phyloP scores from a whole-genome alignment of 35 echinoderm and acorn worm genomes.

The Heliocidaris tuberculata region DNA sequence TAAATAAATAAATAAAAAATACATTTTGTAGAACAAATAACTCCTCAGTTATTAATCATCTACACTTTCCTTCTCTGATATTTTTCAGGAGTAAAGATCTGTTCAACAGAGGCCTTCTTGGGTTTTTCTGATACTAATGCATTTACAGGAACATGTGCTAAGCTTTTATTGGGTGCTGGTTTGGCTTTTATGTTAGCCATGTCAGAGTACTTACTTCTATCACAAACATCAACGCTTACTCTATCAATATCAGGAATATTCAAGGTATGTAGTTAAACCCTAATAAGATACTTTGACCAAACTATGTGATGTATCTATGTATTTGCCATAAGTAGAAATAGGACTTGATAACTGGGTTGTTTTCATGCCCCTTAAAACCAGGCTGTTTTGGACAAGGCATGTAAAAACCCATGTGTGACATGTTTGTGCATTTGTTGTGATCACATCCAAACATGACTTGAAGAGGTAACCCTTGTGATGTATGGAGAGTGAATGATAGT shows the following conservation, averaged over 20 bases:
- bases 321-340: background rate
- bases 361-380: background rate
- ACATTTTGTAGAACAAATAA: too few relatives aligned
- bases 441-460: background rate
- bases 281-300: background rate
- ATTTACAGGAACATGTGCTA: slow-evolving; percentile 52
- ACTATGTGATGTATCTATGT: background rate
- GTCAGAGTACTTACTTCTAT: slow-evolving; percentile 87
- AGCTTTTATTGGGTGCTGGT: slow-evolving; percentile 60
- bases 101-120: slow-evolving; percentile 67
- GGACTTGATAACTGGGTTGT: background rate
- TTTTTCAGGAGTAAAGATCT: slow-evolving; percentile 63
- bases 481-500: too few relatives aligned
- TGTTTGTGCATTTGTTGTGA: background rate
- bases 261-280: slow-evolving; percentile 62
- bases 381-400: background rate
- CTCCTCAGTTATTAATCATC: too few relatives aligned
- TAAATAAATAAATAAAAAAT: too few relatives aligned
- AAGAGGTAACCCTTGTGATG: too few relatives aligned
- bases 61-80: background rate
- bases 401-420: background rate
- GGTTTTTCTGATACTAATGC: slow-evolving; percentile 58
- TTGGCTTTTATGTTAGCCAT: slow-evolving; percentile 87
- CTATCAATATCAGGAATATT: slow-evolving; percentile 95
- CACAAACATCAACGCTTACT: slow-evolving; percentile 85